These are phyloP conservation scores for Austrofundulus limnaeus DNA, from an alignment of 2,113 vertebrate genomes.

Conservation along the genomic window DNA sequence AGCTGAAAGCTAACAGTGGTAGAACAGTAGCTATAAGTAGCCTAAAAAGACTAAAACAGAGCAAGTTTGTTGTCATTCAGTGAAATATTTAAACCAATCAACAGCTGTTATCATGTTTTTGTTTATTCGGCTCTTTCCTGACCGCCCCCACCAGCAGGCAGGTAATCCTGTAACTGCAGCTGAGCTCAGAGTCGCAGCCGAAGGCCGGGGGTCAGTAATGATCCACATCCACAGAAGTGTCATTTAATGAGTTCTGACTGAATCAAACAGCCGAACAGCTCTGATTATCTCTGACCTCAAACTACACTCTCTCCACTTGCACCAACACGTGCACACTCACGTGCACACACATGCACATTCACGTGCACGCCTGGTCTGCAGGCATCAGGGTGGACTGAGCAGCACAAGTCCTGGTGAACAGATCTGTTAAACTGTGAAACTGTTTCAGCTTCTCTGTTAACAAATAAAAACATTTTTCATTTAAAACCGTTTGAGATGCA, in stretches of 20 bases:
- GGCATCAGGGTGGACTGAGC: constrained; percentile 46
- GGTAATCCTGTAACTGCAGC: neutral
- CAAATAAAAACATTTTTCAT: neutral
- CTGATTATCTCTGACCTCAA: constrained; percentile 46
- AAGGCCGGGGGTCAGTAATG: constrained; percentile 39
- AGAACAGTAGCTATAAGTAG: no score
- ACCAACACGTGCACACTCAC: no score
- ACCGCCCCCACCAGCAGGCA: no score
- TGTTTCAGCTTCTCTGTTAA: neutral
- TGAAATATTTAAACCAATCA: no score
- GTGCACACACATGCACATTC: neutral
- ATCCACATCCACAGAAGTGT: constrained; percentile 33
- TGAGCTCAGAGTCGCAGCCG: constrained; percentile 27
- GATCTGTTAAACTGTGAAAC: neutral
- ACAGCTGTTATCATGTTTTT: no score
- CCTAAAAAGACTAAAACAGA: no score
- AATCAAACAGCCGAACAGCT: constrained; percentile 48
- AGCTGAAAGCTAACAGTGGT: no score
- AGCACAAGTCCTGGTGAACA: constrained; percentile 2
- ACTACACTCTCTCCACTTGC: constrained; percentile 22
- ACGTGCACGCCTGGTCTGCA: constrained; percentile 15
- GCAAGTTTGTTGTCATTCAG: no score
- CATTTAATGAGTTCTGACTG: constrained; percentile 55
- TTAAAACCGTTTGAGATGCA: no score
- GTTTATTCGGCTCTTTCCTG: no score